These are phyloP conservation scores for Petroica traversi DNA, from an alignment of 2,113 vertebrate genomes.

Conservation along the genomic window DNA sequence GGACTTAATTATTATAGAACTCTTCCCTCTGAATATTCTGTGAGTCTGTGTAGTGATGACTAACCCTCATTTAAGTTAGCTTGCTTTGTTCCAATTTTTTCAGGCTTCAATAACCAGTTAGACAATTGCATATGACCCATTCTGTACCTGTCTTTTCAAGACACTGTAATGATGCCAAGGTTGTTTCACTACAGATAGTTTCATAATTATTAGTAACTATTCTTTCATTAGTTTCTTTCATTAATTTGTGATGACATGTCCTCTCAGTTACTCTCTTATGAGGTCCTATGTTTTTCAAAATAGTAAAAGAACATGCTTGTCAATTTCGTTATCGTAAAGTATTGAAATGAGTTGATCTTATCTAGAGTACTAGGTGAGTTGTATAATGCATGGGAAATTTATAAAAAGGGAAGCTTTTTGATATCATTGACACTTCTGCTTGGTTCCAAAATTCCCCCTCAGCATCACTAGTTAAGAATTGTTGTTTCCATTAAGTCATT, in stretches of 20 bases:
- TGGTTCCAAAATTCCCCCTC: not conserved
- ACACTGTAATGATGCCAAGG: not conserved
- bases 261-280: not conserved
- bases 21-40: not conserved
- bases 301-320: not conserved
- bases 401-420: not conserved
- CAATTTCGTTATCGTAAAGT: not conserved
- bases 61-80: not conserved
- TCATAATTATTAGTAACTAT: not conserved
- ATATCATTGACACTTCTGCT: not conserved
- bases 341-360: not conserved
- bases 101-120: not conserved
- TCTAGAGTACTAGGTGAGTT: not conserved
- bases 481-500: not conserved
- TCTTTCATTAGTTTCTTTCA: not conserved
- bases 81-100: not conserved
- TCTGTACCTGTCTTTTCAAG: not conserved
- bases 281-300: not conserved
- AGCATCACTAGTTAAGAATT: not conserved
- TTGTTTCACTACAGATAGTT: not conserved
- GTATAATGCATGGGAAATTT: not conserved
- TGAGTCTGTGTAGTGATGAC: not conserved
- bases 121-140: not conserved
- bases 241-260: not conserved
- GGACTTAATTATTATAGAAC: not conserved